A percentile compares a stretch with the other conserved stretches of the same genome.
These are phyloP conservation scores for Tipula helvola DNA, from an alignment of 2,888 invertebrate species.

Conservation along the genomic window DNA sequence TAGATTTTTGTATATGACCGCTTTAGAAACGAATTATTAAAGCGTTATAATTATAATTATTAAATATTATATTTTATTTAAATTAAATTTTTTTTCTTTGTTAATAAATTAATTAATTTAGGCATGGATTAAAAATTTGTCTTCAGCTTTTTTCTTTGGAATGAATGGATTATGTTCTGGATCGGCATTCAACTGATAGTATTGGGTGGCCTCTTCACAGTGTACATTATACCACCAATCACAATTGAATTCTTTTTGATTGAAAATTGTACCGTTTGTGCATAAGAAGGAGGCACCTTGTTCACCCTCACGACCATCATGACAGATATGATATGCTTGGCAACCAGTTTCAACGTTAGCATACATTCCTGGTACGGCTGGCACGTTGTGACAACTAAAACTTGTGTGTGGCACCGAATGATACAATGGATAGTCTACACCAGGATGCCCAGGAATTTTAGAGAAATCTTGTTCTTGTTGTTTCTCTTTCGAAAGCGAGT, in stretches of 20 bases:
- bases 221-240: slow-evolving; percentile 91
- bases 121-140: slow-evolving; percentile 28
- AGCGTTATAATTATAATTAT: not conserved
- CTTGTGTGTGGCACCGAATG: slow-evolving; percentile 64
- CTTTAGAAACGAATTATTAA: not conserved
- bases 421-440: slow-evolving; percentile 71
- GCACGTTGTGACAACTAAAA: slow-evolving; percentile 67
- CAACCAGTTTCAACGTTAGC: slow-evolving; percentile 84
- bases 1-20: not conserved
- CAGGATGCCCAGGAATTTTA: slow-evolving; percentile 68
- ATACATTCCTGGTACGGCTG: slow-evolving; percentile 74
- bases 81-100: not conserved
- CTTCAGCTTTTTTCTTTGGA: slow-evolving; percentile 51
- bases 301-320: slow-evolving; percentile 73
- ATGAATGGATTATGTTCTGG: slow-evolving; percentile 69
- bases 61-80: not conserved
- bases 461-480: slow-evolving; percentile 60
- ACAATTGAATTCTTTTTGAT: slow-evolving; percentile 73
- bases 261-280: slow-evolving; percentile 76
- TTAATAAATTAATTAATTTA: slow-evolving; percentile 17
- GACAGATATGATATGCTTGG: slow-evolving; percentile 79
- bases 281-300: slow-evolving; percentile 75
- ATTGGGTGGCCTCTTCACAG: slow-evolving; percentile 57
- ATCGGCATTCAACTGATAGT: slow-evolving; percentile 70
- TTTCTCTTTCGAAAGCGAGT: slow-evolving; percentile 21